Conservation (phyloP, 2,888 invertebrate species). For the Muschampia plurimacula region DNA sequence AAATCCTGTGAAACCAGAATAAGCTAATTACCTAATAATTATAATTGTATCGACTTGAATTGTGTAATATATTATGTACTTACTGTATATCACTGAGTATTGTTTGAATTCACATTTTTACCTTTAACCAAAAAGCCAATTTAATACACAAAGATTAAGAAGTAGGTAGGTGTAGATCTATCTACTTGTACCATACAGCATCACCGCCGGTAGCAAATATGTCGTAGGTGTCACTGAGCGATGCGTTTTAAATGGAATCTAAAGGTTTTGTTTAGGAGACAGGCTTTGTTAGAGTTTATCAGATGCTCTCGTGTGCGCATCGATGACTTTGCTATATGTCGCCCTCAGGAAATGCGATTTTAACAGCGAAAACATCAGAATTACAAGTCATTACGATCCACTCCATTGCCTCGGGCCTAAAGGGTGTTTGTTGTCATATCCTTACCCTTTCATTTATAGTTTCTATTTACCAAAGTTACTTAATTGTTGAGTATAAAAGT, state of each 20-base stretch:
- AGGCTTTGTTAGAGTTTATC: constrained; percentile 68
- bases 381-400: constrained; percentile 80
- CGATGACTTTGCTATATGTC: constrained; percentile 73
- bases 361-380: constrained; percentile 82
- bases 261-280: constrained; percentile 71
- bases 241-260: constrained; percentile 78
- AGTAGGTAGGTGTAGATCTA: constrained; percentile 8
- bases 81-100: too few species aligned
- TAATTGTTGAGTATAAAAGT: constrained; percentile 1
- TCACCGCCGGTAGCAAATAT: constrained; percentile 48
- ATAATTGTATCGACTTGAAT: too few species aligned
- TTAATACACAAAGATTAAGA: too few species aligned
- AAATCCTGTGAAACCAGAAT: too few species aligned
- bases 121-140: neutral
- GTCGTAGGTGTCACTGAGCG: constrained; percentile 73
- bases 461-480: constrained; percentile 39
- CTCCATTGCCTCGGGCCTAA: constrained; percentile 79
- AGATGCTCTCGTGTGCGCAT: constrained; percentile 72
- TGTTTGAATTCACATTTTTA: neutral
- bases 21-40: too few species aligned
- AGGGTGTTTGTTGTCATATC: constrained; percentile 77
- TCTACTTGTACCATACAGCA: constrained; percentile 52
- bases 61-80: too few species aligned
- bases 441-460: constrained; percentile 67
- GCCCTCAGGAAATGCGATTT: constrained; percentile 83